Conservation (phyloP, 64 coral and sea anemone genomes). For the Trachythela sp. region DNA sequence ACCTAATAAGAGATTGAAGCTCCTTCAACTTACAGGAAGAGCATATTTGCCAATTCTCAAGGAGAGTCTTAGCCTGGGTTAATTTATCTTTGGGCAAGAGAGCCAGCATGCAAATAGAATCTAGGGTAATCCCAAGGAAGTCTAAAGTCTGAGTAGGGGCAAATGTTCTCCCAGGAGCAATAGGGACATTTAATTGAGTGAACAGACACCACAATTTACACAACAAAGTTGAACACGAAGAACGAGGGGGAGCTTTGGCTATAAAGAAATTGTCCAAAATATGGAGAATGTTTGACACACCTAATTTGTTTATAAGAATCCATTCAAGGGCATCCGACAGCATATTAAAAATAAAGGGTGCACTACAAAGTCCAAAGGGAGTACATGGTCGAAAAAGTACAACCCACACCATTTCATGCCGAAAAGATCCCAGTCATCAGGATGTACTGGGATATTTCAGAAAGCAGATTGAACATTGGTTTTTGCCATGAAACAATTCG, state of each 20-base stretch:
- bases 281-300: neutral
- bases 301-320: neutral
- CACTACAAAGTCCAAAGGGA: conserved; percentile 18
- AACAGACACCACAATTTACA: conserved; percentile 16
- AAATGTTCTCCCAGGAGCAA: neutral
- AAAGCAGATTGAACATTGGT: conserved; percentile 16
- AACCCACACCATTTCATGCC: conserved; percentile 21
- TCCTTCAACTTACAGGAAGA: neutral
- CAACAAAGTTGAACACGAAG: neutral
- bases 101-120: neutral
- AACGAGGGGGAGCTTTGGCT: too few relatives aligned
- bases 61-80: neutral
- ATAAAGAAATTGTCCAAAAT: conserved; percentile 36
- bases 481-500: conserved; percentile 24
- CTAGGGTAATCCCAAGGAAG: neutral
- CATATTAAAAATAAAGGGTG: neutral
- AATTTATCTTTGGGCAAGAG: neutral
- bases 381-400: conserved; percentile 15
- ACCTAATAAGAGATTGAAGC: neutral
- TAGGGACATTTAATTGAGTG: conserved; percentile 1
- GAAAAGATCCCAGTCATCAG: conserved; percentile 19
- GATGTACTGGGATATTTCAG: conserved; percentile 23
- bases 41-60: neutral
- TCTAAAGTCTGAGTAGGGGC: neutral
- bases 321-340: neutral